These are phyloP conservation scores for Leucophora obtusa DNA, from an alignment of 2,888 invertebrate species.

Conservation along the genomic window DNA sequence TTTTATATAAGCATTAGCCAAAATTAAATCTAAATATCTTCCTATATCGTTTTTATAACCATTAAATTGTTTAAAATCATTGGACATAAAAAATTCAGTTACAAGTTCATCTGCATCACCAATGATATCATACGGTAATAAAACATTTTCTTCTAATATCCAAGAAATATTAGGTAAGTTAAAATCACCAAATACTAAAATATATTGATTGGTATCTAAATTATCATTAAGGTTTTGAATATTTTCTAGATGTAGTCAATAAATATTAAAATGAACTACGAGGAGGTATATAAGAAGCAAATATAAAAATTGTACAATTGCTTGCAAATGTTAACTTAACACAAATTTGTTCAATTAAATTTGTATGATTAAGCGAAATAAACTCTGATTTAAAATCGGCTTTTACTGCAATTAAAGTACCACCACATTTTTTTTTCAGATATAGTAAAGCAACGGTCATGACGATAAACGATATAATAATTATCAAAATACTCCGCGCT, in stretches of 20 bases:
- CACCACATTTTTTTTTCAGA: background rate
- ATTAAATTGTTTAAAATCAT: background rate
- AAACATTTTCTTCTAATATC: no score
- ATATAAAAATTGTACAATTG: background rate
- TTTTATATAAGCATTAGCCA: conserved; percentile 2
- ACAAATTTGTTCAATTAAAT: background rate
- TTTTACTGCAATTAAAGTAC: no score
- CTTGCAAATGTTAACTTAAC: background rate
- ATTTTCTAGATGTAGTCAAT: conserved; percentile 1
- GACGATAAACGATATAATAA: background rate
- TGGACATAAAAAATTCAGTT: no score
- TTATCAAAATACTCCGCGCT: conserved; percentile 1
- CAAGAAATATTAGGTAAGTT: no score
- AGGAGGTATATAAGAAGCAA: background rate
- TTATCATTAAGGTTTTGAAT: background rate
- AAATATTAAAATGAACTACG: background rate
- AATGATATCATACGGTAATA: no score
- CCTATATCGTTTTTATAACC: background rate
- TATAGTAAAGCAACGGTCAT: background rate
- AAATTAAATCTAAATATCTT: conserved; percentile 4
- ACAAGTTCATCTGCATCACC: no score
- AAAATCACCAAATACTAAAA: no score
- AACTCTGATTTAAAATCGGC: background rate
- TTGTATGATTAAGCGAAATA: background rate
- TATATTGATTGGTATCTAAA: background rate